Conservation (phyloP, 2,888 invertebrate genomes). For the Smittia sp. region DNA sequence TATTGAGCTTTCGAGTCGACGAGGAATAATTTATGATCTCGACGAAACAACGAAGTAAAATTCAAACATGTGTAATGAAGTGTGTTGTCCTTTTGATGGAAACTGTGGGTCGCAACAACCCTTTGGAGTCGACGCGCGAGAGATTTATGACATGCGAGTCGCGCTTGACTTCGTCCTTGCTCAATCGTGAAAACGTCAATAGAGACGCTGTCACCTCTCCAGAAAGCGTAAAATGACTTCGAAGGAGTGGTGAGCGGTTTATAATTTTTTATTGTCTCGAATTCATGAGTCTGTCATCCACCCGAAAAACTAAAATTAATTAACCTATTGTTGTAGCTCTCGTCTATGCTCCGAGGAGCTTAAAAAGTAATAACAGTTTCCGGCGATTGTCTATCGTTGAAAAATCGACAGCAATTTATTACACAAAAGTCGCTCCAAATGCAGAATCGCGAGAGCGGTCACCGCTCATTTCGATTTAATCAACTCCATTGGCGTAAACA, state of each 20-base stretch:
- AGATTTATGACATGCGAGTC: constrained; percentile 33
- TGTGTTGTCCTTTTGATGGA: constrained; percentile 30
- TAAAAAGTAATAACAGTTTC: constrained; percentile 33
- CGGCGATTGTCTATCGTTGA: constrained; percentile 23
- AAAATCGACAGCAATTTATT: constrained; percentile 31
- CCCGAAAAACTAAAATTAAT: constrained; percentile 33
- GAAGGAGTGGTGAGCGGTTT: constrained; percentile 22
- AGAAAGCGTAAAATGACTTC: constrained; percentile 37
- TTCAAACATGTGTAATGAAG: constrained; percentile 34
- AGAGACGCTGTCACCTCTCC: constrained; percentile 35
- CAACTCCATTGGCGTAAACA: neutral
- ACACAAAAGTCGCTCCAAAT: neutral
- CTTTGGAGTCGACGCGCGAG: neutral
- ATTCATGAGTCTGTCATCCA: neutral
- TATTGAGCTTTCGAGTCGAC: neutral
- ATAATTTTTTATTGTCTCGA: constrained; percentile 13
- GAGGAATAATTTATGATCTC: constrained; percentile 15
- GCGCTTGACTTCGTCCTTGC: constrained; percentile 16
- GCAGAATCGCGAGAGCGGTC: neutral
- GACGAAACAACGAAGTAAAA: constrained; percentile 16
- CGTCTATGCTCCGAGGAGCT: neutral
- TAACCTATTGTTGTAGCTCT: constrained; percentile 35
- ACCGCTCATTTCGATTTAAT: constrained; percentile 21
- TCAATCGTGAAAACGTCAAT: constrained; percentile 39
- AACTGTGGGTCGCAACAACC: neutral